A percentile compares a stretch with the other conserved stretches of the same genome.
Evolutionary conservation across 2,888 invertebrate species (phyloP).

Genomic region (Leptogaster cylindrica): DNA sequence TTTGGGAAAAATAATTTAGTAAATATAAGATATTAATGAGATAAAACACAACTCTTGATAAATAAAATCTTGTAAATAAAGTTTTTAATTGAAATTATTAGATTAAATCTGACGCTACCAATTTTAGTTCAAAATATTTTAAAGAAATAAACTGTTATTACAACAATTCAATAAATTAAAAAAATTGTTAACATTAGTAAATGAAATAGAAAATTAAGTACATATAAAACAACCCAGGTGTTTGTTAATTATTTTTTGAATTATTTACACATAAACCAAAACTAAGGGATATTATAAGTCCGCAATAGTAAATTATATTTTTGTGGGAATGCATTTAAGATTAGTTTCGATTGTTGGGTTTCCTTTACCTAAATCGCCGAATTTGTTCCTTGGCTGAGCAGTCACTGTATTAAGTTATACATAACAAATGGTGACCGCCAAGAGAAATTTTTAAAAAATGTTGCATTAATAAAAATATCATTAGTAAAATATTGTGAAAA

Average conservation of each 20-base stretch:
- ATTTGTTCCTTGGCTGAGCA: constrained; percentile 73
- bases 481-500: constrained; percentile 11
- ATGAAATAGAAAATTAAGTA: constrained; percentile 6
- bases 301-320: constrained; percentile 28
- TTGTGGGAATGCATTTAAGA: constrained; percentile 46
- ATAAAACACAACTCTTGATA: constrained; percentile 20
- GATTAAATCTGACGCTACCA: constrained; percentile 18
- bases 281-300: constrained; percentile 31
- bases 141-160: constrained; percentile 22
- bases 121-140: constrained; percentile 23
- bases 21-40: no score
- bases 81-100: no score
- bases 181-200: constrained; percentile 5
- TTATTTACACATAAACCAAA: constrained; percentile 33
- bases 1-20: background rate
- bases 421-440: constrained; percentile 40
- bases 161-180: constrained; percentile 1
- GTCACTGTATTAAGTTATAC: constrained; percentile 64
- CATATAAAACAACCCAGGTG: background rate
- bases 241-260: constrained; percentile 6
- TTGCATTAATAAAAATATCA: constrained; percentile 21
- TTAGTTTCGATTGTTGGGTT: constrained; percentile 47
- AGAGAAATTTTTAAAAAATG: constrained; percentile 42
- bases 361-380: constrained; percentile 74
- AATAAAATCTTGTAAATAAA: constrained; percentile 23